Base-by-base conservation (phyloP, 1,140 invertebrate genomes). In the Manduca sexta region DNA sequence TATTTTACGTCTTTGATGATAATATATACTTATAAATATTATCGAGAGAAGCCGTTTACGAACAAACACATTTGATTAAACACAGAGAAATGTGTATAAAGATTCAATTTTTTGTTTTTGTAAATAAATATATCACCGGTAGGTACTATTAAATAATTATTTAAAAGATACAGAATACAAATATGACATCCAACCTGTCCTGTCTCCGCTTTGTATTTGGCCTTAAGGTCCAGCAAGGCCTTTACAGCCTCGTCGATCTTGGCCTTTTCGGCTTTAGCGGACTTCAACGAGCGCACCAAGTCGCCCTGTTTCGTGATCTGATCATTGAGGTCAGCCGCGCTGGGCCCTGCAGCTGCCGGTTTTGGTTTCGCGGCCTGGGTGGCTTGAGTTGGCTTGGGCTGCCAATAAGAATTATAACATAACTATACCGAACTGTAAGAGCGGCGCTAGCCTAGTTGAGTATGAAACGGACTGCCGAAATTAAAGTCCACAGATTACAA, bases 161-260 rank as follows among this genome's bases (percentile, higher is more conserved):
- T 11, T 14, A 11, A 35, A 12, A 35, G n/a, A 4, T n/a, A 35
- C 33, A 35, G 5, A 4, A 12, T 16, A 39, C 13, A 45, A n/a
- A n/a, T n/a, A n/a, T n/a, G n/a, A n/a, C n/a, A n/a, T n/a, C 31
- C 52, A 33, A 69, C 89, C 42, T 74, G 59, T 52, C 93, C 93
- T 16, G 92, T 92, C 11, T 88, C 60, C 18, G 87, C 85, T 84
- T 97, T 97, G 72, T 93, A 97, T 49, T 95, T 88, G 2, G 77
- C 84, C 84, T 97, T 97, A 1, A 97, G 79, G 7, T 85, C 76
- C 31, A 96, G 73, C n/a, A 97, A 77, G 18, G 80, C 64, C 65
- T 93, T 89, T 7, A 96, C 93, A 56, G 90, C 92, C 17, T 64
- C 60, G 26, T 93, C 91, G 15, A 94, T 86, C 15, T 79, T 69